Conservation (phyloP, 2,113 vertebrate species). For the Apteryx mantelli region DNA sequence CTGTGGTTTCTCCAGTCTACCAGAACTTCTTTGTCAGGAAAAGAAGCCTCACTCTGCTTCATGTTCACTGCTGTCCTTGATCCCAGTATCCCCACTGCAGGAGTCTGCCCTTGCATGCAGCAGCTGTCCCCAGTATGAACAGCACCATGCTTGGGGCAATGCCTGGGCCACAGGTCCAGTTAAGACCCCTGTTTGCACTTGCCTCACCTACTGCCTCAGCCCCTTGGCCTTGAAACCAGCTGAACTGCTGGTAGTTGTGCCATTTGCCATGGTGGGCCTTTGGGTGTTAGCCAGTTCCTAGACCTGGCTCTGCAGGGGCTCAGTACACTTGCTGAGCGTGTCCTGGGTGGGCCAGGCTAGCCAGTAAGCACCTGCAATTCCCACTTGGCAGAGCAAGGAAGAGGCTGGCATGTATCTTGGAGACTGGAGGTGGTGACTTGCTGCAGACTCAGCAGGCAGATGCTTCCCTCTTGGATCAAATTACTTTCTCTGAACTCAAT, state of each 20-base stretch:
- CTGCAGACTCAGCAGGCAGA: background rate
- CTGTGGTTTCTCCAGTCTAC: rapidly evolving
- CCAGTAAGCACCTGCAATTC: no score
- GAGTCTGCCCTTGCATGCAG: background rate
- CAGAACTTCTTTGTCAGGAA: background rate
- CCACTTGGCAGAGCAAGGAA: rapidly evolving
- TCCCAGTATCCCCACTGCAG: background rate
- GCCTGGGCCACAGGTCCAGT: no score
- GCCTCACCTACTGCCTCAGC: background rate
- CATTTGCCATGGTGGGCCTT: rapidly evolving
- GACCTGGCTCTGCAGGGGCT: background rate
- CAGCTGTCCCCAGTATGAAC: background rate
- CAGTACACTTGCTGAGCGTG: rapidly evolving
- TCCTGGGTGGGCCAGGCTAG: no score
- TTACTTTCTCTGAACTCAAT: background rate
- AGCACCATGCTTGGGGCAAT: background rate
- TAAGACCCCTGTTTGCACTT: no score
- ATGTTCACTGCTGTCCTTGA: background rate
- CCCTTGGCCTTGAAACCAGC: background rate
- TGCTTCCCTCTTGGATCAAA: background rate
- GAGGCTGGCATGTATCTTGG: background rate
- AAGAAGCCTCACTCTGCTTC: background rate
- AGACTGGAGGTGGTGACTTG: background rate
- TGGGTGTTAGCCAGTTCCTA: background rate
- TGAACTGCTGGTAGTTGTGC: background rate